Evolutionary conservation across 2,797 vertebrate genomes (phyloP).

Genomic region (Lepidocolaptes lacrymiger): DNA sequence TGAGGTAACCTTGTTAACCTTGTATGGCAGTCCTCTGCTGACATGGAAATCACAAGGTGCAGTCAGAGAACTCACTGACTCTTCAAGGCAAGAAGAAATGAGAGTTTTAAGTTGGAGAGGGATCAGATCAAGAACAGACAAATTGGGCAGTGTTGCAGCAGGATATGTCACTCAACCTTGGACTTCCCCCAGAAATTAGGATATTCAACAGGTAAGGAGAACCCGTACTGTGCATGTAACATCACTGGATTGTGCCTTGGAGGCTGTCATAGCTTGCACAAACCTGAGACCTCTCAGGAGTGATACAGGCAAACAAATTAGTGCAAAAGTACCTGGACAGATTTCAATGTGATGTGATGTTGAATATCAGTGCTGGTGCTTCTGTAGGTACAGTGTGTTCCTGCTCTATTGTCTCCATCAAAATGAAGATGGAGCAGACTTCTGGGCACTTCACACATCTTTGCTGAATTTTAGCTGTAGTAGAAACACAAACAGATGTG

Average conservation of each 20-base stretch:
- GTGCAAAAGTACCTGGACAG: not conserved
- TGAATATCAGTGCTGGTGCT: not conserved
- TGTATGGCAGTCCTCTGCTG: not conserved
- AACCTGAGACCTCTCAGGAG: not conserved
- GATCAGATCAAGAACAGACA: not conserved
- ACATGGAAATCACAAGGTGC: not conserved
- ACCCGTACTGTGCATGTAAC: not conserved
- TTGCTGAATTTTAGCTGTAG: not conserved
- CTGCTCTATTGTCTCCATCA: not conserved
- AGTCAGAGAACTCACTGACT: not conserved
- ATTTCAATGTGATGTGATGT: not conserved
- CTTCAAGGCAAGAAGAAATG: not conserved
- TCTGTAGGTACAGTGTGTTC: not conserved
- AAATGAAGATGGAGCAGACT: not conserved
- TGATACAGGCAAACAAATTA: not conserved
- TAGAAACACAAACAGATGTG: not conserved
- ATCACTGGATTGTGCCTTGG: not conserved
- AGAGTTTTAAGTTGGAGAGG: not conserved
- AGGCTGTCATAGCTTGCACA: not conserved
- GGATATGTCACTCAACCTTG: not conserved
- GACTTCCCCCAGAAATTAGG: not conserved
- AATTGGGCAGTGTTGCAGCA: not conserved
- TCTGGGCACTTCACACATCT: not conserved
- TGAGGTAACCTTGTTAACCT: not conserved
- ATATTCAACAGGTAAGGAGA: not conserved